These are phyloP conservation scores for Acropora tenuis DNA, from an alignment of 64 coral and sea anemone species.

Conservation along the genomic window DNA sequence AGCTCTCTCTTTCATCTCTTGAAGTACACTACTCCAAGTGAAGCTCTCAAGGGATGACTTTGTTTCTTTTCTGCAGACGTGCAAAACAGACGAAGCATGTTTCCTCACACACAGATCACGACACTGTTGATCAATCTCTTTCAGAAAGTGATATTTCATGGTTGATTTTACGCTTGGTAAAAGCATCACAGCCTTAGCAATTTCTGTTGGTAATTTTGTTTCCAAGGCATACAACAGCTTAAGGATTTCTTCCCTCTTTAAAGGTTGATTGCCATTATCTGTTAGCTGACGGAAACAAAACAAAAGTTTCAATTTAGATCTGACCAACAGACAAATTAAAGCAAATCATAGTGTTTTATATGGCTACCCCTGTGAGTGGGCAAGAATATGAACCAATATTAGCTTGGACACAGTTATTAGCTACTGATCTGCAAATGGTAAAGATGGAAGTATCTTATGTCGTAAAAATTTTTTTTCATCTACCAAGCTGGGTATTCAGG, in stretches of 20 bases:
- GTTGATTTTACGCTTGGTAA: not conserved
- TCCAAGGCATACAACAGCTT: not conserved
- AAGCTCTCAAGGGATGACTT: not conserved
- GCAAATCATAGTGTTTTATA: too few relatives aligned
- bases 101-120: not conserved
- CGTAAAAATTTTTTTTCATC: too few relatives aligned
- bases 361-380: too few relatives aligned
- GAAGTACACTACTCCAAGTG: not conserved
- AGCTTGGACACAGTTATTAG: too few relatives aligned
- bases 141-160: not conserved
- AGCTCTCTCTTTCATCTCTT: conserved; percentile 35
- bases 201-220: not conserved
- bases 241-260: not conserved
- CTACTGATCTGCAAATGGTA: too few relatives aligned
- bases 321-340: too few relatives aligned
- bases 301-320: too few relatives aligned
- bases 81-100: not conserved
- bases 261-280: not conserved
- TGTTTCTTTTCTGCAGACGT: not conserved
- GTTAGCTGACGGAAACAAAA: not conserved
- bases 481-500: too few relatives aligned
- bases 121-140: not conserved
- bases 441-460: too few relatives aligned
- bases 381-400: too few relatives aligned
- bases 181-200: not conserved